Percentiles rank a stretch among this genome's conserved stretches.
Evolutionary conservation across 2,113 vertebrate genomes (phyloP).

Genomic region (Hypocryptadius cinnamomeus): DNA sequence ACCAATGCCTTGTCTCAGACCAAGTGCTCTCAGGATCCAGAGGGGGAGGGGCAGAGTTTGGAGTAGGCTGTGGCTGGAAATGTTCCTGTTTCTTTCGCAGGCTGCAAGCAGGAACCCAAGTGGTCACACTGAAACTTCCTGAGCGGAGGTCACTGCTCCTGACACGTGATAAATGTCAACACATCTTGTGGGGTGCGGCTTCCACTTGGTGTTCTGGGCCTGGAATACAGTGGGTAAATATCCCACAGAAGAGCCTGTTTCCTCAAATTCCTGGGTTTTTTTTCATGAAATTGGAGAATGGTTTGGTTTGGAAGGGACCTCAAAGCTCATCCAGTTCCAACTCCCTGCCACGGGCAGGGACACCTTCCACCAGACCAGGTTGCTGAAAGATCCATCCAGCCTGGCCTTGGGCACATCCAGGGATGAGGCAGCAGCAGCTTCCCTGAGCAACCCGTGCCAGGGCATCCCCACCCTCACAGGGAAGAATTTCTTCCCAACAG

Average conservation of each 20-base stretch:
- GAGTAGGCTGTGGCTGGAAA: not conserved
- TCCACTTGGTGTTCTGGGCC: not conserved
- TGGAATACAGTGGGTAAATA: not conserved
- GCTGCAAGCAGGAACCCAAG: not conserved
- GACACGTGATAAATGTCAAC: not conserved
- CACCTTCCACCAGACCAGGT: not conserved
- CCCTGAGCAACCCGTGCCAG: not conserved
- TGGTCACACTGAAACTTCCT: not conserved
- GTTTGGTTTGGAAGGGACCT: not conserved
- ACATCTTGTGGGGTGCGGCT: fast-evolving
- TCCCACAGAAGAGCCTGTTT: not conserved
- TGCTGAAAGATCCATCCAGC: not conserved
- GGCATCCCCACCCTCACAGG: not conserved
- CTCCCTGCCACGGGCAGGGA: not conserved
- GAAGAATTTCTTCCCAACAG: not conserved
- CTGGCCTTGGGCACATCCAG: not conserved
- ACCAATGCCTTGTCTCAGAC: not conserved
- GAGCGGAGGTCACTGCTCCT: fast-evolving
- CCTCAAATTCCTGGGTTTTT: not conserved
- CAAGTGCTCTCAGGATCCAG: not conserved
- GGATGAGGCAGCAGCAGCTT: not conserved
- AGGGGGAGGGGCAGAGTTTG: not conserved
- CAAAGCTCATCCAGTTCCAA: not conserved
- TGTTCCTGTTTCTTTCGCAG: not conserved
- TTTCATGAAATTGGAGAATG: not conserved